Conservation (phyloP, 2,888 invertebrate genomes). For the Drosophila mercatorum region DNA sequence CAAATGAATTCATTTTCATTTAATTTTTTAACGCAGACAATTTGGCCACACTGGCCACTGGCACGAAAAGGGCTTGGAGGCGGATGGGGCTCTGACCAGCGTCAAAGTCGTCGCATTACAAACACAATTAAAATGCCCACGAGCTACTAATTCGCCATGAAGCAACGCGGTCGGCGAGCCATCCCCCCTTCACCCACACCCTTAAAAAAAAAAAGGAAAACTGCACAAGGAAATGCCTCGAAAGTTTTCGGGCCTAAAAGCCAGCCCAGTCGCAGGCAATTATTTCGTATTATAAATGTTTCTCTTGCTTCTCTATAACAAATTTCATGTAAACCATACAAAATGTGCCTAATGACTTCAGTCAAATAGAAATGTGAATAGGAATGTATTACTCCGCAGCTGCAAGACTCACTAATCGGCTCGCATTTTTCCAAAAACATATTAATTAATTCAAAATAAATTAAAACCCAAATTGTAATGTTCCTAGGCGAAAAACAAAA, state of each 20-base stretch:
- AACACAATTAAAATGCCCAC: conserved; percentile 79
- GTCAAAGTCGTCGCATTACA: conserved; percentile 61
- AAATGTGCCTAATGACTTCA: conserved; percentile 40
- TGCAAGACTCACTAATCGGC: conserved; percentile 10
- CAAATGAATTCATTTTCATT: conserved; percentile 78
- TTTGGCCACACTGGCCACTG: conserved; percentile 24
- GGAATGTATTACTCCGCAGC: conserved; percentile 7
- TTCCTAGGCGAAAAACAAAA: too few relatives aligned
- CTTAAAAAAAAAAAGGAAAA: not conserved
- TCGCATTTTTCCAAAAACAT: not conserved
- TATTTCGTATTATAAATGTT: conserved; percentile 73
- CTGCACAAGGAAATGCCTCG: conserved; percentile 34
- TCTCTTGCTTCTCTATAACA: conserved; percentile 49
- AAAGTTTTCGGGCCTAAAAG: conserved; percentile 41
- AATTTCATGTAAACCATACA: conserved; percentile 27
- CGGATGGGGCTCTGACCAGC: conserved; percentile 32
- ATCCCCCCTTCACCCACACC: not conserved
- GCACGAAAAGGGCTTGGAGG: not conserved
- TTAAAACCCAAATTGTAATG: not conserved
- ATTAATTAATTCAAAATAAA: conserved; percentile 8
- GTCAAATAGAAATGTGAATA: conserved; percentile 6
- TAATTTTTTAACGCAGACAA: conserved; percentile 71
- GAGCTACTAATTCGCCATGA: conserved; percentile 77
- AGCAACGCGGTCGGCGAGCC: conserved; percentile 32
- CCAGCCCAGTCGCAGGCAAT: conserved; percentile 68